Conservation (phyloP, 2,113 vertebrate species). For the Aleadryas rufinucha region DNA sequence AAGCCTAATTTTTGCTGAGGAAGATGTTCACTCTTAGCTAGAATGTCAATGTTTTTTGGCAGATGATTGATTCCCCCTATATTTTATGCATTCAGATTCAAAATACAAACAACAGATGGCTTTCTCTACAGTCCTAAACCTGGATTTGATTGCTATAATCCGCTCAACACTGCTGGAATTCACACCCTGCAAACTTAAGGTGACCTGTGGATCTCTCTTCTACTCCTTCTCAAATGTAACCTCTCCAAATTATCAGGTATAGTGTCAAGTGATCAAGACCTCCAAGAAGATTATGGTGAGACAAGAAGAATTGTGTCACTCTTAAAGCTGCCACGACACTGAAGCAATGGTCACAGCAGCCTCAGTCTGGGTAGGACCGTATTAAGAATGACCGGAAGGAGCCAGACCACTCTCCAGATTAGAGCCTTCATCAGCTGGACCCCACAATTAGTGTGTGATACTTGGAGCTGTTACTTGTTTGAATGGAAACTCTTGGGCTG, state of each 20-base stretch:
- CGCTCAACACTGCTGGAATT: slow-evolving; percentile 74
- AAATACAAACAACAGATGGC: slow-evolving; percentile 80
- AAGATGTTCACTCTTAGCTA: slow-evolving; percentile 9
- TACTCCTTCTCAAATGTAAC: background rate
- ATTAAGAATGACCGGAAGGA: slow-evolving; percentile 66
- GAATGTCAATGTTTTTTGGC: slow-evolving; percentile 27
- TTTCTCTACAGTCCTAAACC: slow-evolving; percentile 71
- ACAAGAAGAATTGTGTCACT: background rate
- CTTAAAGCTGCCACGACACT: background rate
- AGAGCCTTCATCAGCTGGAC: slow-evolving; percentile 13
- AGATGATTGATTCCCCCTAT: slow-evolving; percentile 30
- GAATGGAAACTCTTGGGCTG: slow-evolving; percentile 45
- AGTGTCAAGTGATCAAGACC: background rate
- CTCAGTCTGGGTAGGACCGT: slow-evolving; percentile 25
- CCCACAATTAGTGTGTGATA: background rate
- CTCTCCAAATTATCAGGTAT: background rate
- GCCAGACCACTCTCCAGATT: slow-evolving; percentile 69
- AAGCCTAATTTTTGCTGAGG: slow-evolving; percentile 21
- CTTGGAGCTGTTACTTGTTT: background rate
- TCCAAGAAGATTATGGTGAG: background rate
- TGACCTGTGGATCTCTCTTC: background rate
- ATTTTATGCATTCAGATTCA: slow-evolving; percentile 48
- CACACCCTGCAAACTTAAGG: background rate
- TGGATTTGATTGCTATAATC: slow-evolving; percentile 77
- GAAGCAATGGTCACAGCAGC: background rate